Evolutionary conservation across 2,113 vertebrate species (phyloP).

Genomic region (Lipophrys pholis): DNA sequence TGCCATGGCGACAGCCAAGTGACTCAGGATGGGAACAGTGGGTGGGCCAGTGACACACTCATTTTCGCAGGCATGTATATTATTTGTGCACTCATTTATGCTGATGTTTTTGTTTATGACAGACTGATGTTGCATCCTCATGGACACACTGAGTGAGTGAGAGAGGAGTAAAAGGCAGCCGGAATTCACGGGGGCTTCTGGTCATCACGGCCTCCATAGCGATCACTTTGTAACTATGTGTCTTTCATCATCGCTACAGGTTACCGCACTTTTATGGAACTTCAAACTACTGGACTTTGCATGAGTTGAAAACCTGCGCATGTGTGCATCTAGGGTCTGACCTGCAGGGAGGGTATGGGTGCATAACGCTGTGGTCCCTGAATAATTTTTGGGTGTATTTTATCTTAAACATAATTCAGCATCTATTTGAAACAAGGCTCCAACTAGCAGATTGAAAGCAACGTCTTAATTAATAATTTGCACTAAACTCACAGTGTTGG

Average conservation of each 20-base stretch:
- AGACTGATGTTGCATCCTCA: constrained; percentile 12
- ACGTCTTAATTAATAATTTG: too few relatives aligned
- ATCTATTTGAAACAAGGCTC: too few relatives aligned
- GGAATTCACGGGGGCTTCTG: constrained; percentile 16
- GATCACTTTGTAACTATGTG: constrained; percentile 9
- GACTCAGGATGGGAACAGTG: constrained; percentile 60
- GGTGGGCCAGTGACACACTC: constrained; percentile 57
- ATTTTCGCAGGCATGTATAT: constrained; percentile 53
- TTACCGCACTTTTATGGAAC: background rate
- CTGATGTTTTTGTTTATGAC: constrained; percentile 49
- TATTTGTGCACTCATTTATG: constrained; percentile 29
- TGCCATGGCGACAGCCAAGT: constrained; percentile 65
- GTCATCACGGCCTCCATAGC: constrained; percentile 23
- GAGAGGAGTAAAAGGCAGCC: constrained; percentile 10
- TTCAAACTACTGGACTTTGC: background rate
- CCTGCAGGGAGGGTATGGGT: too few relatives aligned
- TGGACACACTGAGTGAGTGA: constrained; percentile 19
- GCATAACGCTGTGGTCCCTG: too few relatives aligned
- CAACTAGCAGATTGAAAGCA: too few relatives aligned
- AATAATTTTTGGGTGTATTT: too few relatives aligned
- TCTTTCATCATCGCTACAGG: constrained; percentile 14
- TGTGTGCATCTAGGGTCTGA: background rate
- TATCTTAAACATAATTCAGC: too few relatives aligned
- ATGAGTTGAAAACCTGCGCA: background rate
- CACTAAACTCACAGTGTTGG: too few relatives aligned